Conservation (phyloP, 2,113 vertebrate species). For the Stegostoma tigrinum region DNA sequence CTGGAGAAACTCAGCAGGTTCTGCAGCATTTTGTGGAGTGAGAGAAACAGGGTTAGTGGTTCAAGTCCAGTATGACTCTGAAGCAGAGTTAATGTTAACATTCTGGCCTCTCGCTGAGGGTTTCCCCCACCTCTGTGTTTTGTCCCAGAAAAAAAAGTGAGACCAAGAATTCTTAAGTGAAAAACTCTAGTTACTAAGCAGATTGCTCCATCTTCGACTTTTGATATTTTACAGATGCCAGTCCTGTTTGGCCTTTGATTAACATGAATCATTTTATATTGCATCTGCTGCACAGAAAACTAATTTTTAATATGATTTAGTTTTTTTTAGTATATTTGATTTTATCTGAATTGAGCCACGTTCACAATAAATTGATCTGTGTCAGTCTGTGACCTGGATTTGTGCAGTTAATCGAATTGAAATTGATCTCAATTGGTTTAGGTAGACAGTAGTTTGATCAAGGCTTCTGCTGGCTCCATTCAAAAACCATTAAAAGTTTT, state of each 20-base stretch:
- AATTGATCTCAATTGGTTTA: conserved; percentile 37
- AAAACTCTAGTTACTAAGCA: background rate
- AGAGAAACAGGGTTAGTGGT: too few species aligned
- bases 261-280: conserved; percentile 28
- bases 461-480: conserved; percentile 29
- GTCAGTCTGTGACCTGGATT: conserved; percentile 33
- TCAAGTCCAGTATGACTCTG: too few species aligned
- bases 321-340: conserved; percentile 33
- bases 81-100: too few species aligned
- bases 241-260: background rate
- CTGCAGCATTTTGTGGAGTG: too few species aligned
- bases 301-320: conserved; percentile 34
- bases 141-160: background rate
- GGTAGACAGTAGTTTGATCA: conserved; percentile 30
- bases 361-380: conserved; percentile 34
- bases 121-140: background rate
- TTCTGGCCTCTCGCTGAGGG: too few species aligned
- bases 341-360: conserved; percentile 29
- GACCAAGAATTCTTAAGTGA: background rate
- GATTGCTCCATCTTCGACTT: background rate
- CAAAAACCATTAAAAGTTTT: conserved; percentile 9
- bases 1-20: too few species aligned
- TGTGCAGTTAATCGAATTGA: conserved; percentile 32
- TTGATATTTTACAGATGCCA: background rate
- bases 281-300: conserved; percentile 17